Percentiles rank a stretch among this genome's conserved stretches.
Evolutionary conservation across 1,140 invertebrate species (phyloP).

Genomic region (Sinella curviseta): DNA sequence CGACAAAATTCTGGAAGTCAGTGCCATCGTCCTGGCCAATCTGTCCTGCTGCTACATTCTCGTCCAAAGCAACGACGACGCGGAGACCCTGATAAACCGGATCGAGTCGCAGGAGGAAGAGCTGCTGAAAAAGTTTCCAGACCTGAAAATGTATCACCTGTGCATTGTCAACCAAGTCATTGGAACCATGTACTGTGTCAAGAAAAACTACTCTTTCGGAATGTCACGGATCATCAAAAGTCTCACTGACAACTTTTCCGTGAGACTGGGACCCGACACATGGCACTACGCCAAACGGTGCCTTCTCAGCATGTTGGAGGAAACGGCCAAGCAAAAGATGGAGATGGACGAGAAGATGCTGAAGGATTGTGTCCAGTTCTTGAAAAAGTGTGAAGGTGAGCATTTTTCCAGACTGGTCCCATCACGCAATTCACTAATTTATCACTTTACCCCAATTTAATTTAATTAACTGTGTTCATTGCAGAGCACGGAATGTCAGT

Average conservation of each 20-base stretch:
- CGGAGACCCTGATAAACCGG: not conserved
- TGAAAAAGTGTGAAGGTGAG: not conserved
- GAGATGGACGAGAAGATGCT: not conserved
- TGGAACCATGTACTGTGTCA: slow-evolving; percentile 24
- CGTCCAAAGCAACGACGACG: slow-evolving; percentile 2
- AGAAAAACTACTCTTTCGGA: slow-evolving; percentile 19
- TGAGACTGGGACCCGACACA: slow-evolving; percentile 1
- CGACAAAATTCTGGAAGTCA: not conserved
- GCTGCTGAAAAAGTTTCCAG: not conserved
- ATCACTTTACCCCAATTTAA: too few species aligned
- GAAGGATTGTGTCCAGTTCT: not conserved
- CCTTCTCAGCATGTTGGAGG: not conserved
- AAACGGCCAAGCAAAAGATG: not conserved
- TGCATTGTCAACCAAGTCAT: slow-evolving; percentile 17
- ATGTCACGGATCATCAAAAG: not conserved
- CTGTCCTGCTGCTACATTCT: slow-evolving; percentile 5
- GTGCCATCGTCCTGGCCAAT: slow-evolving; percentile 19
- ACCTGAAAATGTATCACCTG: not conserved
- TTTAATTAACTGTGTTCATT: too few species aligned
- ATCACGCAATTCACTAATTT: not conserved
- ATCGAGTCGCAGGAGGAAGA: slow-evolving; percentile 7
- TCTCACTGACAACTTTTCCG: not conserved
- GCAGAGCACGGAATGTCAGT: not conserved
- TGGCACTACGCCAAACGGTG: slow-evolving; percentile 16
- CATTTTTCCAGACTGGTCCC: too few species aligned